Evolutionary conservation across 2,113 vertebrate genomes (phyloP).

Genomic region (Serilophus lunatus): DNA sequence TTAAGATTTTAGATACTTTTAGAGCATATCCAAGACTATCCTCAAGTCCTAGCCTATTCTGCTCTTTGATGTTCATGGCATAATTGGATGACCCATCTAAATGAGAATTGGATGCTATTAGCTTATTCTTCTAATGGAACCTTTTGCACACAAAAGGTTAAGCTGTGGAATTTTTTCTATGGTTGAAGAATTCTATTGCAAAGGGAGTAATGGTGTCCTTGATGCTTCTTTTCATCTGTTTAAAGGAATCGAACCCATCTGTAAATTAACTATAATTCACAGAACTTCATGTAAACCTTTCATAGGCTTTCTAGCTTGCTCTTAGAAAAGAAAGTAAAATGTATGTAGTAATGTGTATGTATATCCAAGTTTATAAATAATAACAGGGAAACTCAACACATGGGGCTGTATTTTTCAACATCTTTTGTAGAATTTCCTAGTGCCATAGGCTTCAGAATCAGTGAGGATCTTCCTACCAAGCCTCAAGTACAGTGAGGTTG

Average conservation of each 20-base stretch:
- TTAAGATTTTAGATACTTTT: neutral
- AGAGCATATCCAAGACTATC: neutral
- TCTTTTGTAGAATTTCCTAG: neutral
- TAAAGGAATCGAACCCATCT: conserved; percentile 20
- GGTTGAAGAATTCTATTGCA: conserved; percentile 23
- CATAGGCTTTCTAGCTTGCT: conserved; percentile 4
- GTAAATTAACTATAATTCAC: conserved; percentile 58
- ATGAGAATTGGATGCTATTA: neutral
- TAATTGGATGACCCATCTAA: neutral
- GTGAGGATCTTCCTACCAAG: neutral
- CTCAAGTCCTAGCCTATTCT: neutral
- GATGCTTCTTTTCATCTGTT: conserved; percentile 58
- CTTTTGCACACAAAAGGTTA: conserved; percentile 15
- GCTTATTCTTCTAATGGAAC: conserved; percentile 21
- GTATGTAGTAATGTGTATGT: neutral
- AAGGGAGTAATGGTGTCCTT: conserved; percentile 35
- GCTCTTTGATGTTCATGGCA: neutral
- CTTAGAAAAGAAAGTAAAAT: neutral
- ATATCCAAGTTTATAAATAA: conserved; percentile 42
- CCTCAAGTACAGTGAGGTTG: neutral
- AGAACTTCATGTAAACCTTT: conserved; percentile 13
- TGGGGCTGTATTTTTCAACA: neutral
- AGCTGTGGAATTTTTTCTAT: conserved; percentile 3
- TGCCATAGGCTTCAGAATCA: neutral
- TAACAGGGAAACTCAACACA: conserved; percentile 17